A percentile compares a stretch with the other conserved stretches of the same genome.
Evolutionary conservation across 2,113 vertebrate genomes (phyloP).

Genomic region (Dicentrarchus labrax): DNA sequence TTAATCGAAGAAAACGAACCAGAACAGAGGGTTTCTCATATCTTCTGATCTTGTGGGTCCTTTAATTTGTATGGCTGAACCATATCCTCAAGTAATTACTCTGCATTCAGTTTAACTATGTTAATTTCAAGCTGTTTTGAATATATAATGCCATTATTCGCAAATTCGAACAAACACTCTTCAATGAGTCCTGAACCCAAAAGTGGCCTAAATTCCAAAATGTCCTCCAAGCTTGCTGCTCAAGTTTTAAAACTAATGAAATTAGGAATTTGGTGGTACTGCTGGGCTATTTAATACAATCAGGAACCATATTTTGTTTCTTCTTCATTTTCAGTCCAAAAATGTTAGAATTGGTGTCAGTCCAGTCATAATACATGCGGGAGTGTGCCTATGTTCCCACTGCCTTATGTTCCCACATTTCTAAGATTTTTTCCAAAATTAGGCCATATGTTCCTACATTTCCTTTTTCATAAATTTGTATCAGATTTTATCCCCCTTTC

Average conservation of each 20-base stretch:
- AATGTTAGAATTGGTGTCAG: background rate
- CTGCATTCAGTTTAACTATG: background rate
- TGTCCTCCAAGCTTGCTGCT: background rate
- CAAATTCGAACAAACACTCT: background rate
- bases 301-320: background rate
- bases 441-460: no score
- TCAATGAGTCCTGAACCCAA: background rate
- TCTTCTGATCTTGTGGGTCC: background rate
- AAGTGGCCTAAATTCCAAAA: background rate
- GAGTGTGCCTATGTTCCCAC: no score
- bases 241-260: background rate
- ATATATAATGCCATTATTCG: background rate
- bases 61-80: conserved; percentile 3
- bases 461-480: no score
- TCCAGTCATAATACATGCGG: background rate
- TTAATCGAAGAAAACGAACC: conserved; percentile 13
- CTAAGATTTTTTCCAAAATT: no score
- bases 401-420: no score
- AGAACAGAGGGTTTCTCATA: conserved; percentile 4
- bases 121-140: background rate
- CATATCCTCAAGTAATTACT: background rate
- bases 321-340: background rate
- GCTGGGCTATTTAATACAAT: background rate
- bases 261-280: background rate
- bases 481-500: no score